phyloP scores from a whole-genome alignment of 2,888 invertebrate genomes.

The Melolontha melolontha region DNA sequence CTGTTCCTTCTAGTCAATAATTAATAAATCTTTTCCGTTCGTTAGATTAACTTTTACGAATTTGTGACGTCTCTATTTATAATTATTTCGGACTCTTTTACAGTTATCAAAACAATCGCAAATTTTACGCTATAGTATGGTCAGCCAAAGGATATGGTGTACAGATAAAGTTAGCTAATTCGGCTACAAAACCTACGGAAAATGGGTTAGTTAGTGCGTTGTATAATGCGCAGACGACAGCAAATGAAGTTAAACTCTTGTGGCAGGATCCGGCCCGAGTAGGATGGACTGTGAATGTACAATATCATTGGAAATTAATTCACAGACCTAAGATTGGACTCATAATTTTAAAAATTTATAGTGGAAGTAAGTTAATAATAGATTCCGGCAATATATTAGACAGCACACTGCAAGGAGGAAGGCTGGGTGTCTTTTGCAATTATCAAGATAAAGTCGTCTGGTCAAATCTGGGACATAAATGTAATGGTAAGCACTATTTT shows the following conservation, averaged over 20 bases:
- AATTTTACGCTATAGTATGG: slow-evolving; percentile 98
- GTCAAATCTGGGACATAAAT: slow-evolving; percentile 96
- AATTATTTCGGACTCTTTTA: too few relatives aligned
- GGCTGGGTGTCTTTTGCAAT: slow-evolving; percentile 95
- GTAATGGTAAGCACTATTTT: slow-evolving; percentile 85
- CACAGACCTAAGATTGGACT: slow-evolving; percentile 93
- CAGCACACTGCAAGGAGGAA: slow-evolving; percentile 90
- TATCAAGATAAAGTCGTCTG: slow-evolving; percentile 98
- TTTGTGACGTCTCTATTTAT: too few relatives aligned
- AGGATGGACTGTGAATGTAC: slow-evolving; percentile 93
- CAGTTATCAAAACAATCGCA: slow-evolving; percentile 90
- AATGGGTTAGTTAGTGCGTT: slow-evolving; percentile 90
- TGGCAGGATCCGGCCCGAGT: slow-evolving; percentile 95
- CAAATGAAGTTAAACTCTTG: slow-evolving; percentile 85
- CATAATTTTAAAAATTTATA: slow-evolving; percentile 89
- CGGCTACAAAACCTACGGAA: slow-evolving; percentile 91
- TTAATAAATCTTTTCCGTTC: too few relatives aligned
- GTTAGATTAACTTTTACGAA: too few relatives aligned
- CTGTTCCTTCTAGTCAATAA: too few relatives aligned
- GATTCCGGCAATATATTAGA: slow-evolving; percentile 96
- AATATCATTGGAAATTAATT: slow-evolving; percentile 93
- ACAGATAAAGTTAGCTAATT: slow-evolving; percentile 91
- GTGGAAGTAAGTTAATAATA: slow-evolving; percentile 84
- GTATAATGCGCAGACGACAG: slow-evolving; percentile 94
- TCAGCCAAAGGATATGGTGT: slow-evolving; percentile 96